Conservation (phyloP, 2,113 vertebrate species). For the Serinus canaria region DNA sequence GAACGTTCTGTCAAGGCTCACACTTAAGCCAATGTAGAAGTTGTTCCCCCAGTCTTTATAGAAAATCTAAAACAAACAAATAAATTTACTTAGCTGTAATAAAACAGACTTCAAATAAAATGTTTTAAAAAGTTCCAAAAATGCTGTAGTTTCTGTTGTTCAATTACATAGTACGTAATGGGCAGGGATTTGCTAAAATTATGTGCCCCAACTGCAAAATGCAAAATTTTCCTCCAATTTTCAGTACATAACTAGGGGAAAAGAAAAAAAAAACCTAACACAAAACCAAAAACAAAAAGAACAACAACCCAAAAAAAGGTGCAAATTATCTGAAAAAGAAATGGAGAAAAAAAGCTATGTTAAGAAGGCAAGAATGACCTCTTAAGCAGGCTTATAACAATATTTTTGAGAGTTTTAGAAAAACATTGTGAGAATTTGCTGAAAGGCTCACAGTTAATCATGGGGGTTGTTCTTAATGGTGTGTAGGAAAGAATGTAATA, state of each 20-base stretch:
- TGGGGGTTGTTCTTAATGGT: not conserved
- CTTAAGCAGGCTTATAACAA: not conserved
- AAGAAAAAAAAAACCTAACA: not conserved
- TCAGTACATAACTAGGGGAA: not conserved
- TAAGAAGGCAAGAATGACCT: not conserved
- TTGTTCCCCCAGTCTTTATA: conserved; percentile 47
- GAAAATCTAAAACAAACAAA: conserved; percentile 66
- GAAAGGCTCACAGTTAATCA: not conserved
- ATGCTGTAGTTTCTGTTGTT: not conserved
- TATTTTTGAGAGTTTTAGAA: not conserved
- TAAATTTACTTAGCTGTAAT: not conserved
- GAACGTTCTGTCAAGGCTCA: conserved; percentile 89
- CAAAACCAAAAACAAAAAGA: not conserved
- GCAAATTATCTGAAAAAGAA: not conserved
- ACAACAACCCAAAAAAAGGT: not conserved
- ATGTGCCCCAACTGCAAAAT: not conserved
- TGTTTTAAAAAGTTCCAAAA: not conserved
- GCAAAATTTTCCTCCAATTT: not conserved
- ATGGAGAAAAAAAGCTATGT: not conserved
- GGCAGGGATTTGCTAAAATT: not conserved
- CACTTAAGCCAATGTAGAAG: conserved; percentile 88
- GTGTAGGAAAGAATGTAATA: not conserved
- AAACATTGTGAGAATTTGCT: not conserved
- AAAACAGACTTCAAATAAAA: not conserved
- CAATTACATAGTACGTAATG: not conserved